Base-by-base conservation (phyloP, 2,888 invertebrate genomes). In the Deilephila porcellus region DNA sequence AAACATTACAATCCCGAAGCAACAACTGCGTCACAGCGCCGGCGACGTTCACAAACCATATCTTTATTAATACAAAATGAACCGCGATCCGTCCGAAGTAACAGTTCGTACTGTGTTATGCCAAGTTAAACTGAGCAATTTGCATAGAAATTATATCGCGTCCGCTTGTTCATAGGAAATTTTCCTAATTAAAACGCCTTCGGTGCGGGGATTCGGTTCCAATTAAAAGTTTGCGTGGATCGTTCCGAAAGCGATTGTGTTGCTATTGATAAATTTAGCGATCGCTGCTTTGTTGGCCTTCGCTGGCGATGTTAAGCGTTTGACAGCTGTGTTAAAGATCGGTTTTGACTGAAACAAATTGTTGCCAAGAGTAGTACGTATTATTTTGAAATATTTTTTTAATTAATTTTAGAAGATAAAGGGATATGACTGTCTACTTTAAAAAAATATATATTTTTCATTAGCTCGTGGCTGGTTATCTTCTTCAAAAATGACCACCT, bases 151-250 rank as follows among this genome's bases (percentile, higher is more conserved):
- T 94, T 93, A 94, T 94, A 93, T 90, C 88, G 88, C 89, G 91
- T 89, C 88, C 89, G 91, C 89, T 92, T 91, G 93, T 92, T 92
- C 93, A 92, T 93, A 88, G 92, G 90, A 93, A 93, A 93, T 91
- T 93, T 93, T 92, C 91, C 93, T 93, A 93, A 93, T 93, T 93
- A 93, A 93, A 93, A 93, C 91, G 93, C 91, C 93, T 93, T 91
- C 89, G 89, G 86, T 86, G 89, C 88, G 83, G 85, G 91, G 93
- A 93, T 93, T 93, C 90, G 87, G 91, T 90, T 90, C 91, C 94
- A 94, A 94, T 94, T 94, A 93, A 93, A 94, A 94, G 93, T 94
- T 94, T 82, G 87, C 80, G 82, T 86, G 82, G 73, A 79, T 78
- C 75, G 79, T 78, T 75, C 71, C 75, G 63, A 71, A 73, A 76